Evolutionary conservation across 2,888 invertebrate genomes (phyloP).

Genomic region (Empis livida): DNA sequence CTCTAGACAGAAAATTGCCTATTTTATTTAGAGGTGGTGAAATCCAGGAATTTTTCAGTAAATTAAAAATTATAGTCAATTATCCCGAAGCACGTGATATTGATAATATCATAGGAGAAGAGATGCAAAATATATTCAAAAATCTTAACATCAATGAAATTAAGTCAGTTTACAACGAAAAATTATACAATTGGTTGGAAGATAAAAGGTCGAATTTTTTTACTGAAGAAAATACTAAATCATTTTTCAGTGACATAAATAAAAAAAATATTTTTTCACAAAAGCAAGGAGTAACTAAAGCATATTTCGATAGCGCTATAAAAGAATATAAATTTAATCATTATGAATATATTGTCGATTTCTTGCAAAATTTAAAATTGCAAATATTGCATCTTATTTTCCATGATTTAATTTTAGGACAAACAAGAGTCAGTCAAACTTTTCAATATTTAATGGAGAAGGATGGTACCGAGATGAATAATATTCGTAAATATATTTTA

Average conservation of each 20-base stretch:
- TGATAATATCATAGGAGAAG: no score
- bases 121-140: no score
- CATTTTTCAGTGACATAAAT: neutral
- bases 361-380: neutral
- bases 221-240: neutral
- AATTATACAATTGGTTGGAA: neutral
- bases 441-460: neutral
- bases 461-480: neutral
- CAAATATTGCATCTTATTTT: neutral
- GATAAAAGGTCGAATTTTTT: neutral
- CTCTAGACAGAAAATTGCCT: neutral
- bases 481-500: neutral
- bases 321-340: constrained; percentile 1
- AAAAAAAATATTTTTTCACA: neutral
- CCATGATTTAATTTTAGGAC: neutral
- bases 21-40: neutral
- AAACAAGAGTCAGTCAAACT: neutral
- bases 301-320: neutral
- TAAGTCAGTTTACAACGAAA: neutral
- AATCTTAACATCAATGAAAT: neutral
- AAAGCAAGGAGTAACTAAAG: neutral
- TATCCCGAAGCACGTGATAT: neutral
- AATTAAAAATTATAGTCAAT: neutral
- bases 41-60: neutral
- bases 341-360: neutral